A percentile compares a stretch with the other conserved stretches of the same genome.
Conservation (phyloP, 1,140 invertebrate species). For the Adelges cooleyi region DNA sequence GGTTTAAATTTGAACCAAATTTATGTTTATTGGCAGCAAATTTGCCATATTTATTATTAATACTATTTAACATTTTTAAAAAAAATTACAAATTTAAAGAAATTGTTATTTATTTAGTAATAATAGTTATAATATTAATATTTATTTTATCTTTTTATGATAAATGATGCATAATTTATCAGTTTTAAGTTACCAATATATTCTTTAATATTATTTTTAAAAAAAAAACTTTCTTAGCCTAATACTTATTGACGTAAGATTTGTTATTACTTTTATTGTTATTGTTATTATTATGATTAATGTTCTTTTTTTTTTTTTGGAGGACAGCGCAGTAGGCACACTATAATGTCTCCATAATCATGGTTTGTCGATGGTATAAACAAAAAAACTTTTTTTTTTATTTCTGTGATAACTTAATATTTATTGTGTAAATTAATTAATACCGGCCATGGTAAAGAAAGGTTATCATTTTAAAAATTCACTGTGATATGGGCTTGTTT, state of each 20-base stretch:
- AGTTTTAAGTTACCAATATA: slow-evolving; percentile 20
- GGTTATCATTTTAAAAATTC: slow-evolving; percentile 16
- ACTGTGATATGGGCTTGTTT: slow-evolving; percentile 13
- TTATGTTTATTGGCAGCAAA: too few relatives aligned
- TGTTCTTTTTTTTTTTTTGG: slow-evolving; percentile 3
- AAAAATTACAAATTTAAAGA: too few relatives aligned
- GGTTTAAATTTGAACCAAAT: too few relatives aligned
- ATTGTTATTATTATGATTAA: too few relatives aligned
- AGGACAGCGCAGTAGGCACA: not conserved
- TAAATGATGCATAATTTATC: slow-evolving; percentile 6
- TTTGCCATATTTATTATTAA: too few relatives aligned
- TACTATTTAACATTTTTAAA: too few relatives aligned
- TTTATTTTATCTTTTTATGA: slow-evolving; percentile 6
- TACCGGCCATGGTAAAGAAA: slow-evolving; percentile 13
- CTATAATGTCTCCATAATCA: slow-evolving; percentile 18
- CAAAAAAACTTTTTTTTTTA: slow-evolving; percentile 14
- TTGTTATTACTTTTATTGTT: too few relatives aligned
- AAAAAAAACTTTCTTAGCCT: not conserved
- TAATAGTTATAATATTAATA: slow-evolving; percentile 1
- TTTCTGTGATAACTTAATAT: slow-evolving; percentile 26
- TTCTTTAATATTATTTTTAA: slow-evolving; percentile 8
- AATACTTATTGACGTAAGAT: not conserved
- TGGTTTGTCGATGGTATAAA: slow-evolving; percentile 14
- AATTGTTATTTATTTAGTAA: not conserved
- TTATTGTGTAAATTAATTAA: not conserved